These are phyloP conservation scores for Pitangus sulphuratus DNA, from an alignment of 2,797 vertebrate genomes.

Conservation along the genomic window DNA sequence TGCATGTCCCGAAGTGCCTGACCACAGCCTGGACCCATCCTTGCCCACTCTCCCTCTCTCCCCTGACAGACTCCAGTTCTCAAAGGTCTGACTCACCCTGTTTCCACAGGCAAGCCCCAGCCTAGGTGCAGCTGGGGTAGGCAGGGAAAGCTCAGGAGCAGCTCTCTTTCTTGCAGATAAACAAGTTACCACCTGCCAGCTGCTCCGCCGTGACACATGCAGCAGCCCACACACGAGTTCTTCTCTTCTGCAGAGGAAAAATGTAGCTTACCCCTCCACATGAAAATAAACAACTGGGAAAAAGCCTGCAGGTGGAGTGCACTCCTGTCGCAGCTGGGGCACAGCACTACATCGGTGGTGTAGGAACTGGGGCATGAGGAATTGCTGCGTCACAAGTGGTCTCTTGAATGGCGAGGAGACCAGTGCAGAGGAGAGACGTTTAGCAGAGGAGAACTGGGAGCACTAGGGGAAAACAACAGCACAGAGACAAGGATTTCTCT, in stretches of 20 bases:
- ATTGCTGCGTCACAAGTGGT: rapidly evolving
- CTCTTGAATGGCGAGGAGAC: neutral
- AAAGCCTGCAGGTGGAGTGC: neutral
- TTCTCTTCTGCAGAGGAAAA: neutral
- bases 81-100: neutral
- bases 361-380: rapidly evolving
- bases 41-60: neutral
- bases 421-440: neutral
- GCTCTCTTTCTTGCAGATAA: neutral
- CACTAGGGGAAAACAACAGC: neutral
- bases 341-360: neutral
- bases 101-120: neutral
- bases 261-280: neutral
- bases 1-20: rapidly evolving
- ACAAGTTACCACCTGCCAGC: neutral
- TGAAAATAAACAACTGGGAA: rapidly evolving
- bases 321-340: neutral
- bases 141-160: neutral
- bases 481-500: neutral
- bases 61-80: neutral
- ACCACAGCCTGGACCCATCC: neutral
- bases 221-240: neutral
- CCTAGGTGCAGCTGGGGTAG: neutral
- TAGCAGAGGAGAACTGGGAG: neutral
- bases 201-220: rapidly evolving